A percentile compares a stretch with the other conserved stretches of the same genome.
Evolutionary conservation across 1,140 invertebrate genomes (phyloP).

Genomic region (Drosophila lini): DNA sequence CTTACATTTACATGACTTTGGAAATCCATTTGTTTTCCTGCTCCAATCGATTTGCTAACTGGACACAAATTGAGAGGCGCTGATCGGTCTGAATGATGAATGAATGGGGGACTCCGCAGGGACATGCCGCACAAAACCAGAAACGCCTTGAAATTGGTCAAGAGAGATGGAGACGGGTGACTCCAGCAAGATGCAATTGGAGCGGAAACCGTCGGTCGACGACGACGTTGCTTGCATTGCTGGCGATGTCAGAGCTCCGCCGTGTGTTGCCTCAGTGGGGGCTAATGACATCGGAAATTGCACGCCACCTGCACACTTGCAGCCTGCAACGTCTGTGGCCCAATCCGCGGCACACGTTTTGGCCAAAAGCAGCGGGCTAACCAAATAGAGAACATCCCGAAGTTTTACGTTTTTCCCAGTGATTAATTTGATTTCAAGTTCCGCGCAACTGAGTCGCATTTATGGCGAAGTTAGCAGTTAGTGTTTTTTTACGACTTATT

Average conservation of each 20-base stretch:
- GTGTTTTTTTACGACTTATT: background rate
- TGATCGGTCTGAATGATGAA: too few species aligned
- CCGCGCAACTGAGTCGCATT: background rate
- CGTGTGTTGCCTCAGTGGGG: conserved; percentile 34
- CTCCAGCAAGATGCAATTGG: conserved; percentile 46
- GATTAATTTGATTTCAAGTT: background rate
- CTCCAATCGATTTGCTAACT: too few species aligned
- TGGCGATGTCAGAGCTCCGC: conserved; percentile 46
- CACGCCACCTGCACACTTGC: conserved; percentile 44
- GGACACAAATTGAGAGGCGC: too few species aligned
- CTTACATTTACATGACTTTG: too few species aligned
- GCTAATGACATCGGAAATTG: conserved; percentile 70
- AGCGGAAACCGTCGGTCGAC: conserved; percentile 57
- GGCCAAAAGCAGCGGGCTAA: background rate
- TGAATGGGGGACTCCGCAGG: too few species aligned
- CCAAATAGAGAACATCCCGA: conserved; percentile 3
- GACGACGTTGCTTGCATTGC: conserved; percentile 11
- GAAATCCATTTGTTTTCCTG: too few species aligned
- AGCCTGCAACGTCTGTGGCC: background rate
- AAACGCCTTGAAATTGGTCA: conserved; percentile 15
- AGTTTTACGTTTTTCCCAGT: background rate
- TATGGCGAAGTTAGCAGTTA: background rate
- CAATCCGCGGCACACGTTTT: background rate
- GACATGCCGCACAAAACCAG: too few species aligned
- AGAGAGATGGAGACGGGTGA: conserved; percentile 14